Evolutionary conservation across 2,888 invertebrate genomes (phyloP).

Genomic region (Apoda limacodes): DNA sequence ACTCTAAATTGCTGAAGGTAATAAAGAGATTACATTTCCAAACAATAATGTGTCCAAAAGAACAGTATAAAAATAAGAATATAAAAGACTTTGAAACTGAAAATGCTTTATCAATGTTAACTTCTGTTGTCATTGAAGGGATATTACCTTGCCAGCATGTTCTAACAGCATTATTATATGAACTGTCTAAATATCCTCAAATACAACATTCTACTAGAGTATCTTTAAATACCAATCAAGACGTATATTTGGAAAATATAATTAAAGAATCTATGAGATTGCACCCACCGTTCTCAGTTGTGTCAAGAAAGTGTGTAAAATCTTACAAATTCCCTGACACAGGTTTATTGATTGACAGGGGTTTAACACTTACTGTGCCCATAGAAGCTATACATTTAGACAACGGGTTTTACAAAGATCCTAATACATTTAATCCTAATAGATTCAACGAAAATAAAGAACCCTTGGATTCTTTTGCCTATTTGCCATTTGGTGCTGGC

Average conservation of each 20-base stretch:
- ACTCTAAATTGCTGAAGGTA: slow-evolving; percentile 36
- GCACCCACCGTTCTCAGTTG: slow-evolving; percentile 48
- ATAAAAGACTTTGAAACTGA: slow-evolving; percentile 30
- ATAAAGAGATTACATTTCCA: slow-evolving; percentile 34
- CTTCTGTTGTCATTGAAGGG: slow-evolving; percentile 50
- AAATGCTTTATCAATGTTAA: slow-evolving; percentile 37
- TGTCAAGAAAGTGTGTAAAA: slow-evolving; percentile 49
- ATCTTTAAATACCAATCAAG: slow-evolving; percentile 23
- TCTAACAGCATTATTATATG: slow-evolving; percentile 42
- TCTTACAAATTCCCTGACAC: slow-evolving; percentile 43
- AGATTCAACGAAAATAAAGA: slow-evolving; percentile 35
- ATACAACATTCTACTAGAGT: slow-evolving; percentile 39
- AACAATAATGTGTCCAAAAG: slow-evolving; percentile 33
- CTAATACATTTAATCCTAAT: slow-evolving; percentile 44
- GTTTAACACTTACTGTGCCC: slow-evolving; percentile 45
- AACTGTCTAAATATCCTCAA: slow-evolving; percentile 39
- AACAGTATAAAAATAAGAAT: slow-evolving; percentile 23
- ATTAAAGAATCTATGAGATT: slow-evolving; percentile 54
- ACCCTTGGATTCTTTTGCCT: slow-evolving; percentile 32
- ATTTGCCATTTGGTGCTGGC: slow-evolving; percentile 55
- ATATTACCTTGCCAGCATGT: slow-evolving; percentile 46
- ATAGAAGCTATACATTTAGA: slow-evolving; percentile 49
- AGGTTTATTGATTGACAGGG: slow-evolving; percentile 42
- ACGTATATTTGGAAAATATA: slow-evolving; percentile 40
- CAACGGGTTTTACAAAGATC: slow-evolving; percentile 37